Evolutionary conservation across 2,888 invertebrate genomes (phyloP).

Genomic region (Trisateles emortualis): DNA sequence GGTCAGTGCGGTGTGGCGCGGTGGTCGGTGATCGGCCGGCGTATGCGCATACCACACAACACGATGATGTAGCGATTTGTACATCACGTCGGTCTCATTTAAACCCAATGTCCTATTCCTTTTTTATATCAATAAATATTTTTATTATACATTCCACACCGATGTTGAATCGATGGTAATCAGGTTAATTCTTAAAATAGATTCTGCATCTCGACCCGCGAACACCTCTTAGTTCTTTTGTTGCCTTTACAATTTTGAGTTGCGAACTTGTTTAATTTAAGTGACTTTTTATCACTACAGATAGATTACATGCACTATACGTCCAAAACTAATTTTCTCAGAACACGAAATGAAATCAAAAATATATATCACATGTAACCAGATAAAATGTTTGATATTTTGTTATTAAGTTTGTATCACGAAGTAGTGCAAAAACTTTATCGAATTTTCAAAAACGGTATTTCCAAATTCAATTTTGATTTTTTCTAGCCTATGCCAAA

Average conservation of each 20-base stretch:
- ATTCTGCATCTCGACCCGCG: conserved; percentile 37
- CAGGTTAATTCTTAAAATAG: conserved; percentile 59
- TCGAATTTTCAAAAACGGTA: conserved; percentile 20
- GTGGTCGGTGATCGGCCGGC: conserved; percentile 42
- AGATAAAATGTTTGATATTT: conserved; percentile 33
- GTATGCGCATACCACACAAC: conserved; percentile 61
- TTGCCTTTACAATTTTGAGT: conserved; percentile 23
- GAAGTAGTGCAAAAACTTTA: conserved; percentile 23
- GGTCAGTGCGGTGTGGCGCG: conserved; percentile 61
- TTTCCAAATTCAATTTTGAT: conserved; percentile 36
- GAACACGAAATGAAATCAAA: conserved; percentile 15
- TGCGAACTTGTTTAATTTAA: conserved; percentile 36
- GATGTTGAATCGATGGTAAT: conserved; percentile 64
- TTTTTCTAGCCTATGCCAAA: too few relatives aligned
- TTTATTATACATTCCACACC: conserved; percentile 66
- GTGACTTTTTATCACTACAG: conserved; percentile 36
- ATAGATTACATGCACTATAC: conserved; percentile 25
- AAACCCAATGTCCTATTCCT: conserved; percentile 58
- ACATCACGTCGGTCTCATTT: conserved; percentile 64
- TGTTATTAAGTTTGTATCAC: conserved; percentile 27
- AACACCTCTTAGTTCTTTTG: conserved; percentile 27
- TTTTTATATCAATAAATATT: conserved; percentile 73
- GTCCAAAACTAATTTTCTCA: conserved; percentile 21
- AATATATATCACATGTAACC: conserved; percentile 32
- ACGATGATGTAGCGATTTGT: conserved; percentile 73